Evolutionary conservation across 2,888 invertebrate genomes (phyloP).

Genomic region (Pecten maximus): DNA sequence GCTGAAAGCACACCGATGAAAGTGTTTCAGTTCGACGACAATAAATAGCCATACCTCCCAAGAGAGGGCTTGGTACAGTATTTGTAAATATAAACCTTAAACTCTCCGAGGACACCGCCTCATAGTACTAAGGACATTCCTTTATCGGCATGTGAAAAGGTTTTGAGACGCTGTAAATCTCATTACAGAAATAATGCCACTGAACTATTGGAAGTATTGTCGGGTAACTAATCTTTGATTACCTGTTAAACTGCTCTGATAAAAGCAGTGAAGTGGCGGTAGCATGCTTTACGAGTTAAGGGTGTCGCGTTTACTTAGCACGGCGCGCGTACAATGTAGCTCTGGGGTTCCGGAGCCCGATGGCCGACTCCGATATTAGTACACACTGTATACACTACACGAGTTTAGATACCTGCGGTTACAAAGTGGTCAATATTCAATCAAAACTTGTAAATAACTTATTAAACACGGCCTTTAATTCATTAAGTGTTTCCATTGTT

Average conservation of each 20-base stretch:
- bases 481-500: background rate
- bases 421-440: background rate
- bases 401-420: background rate
- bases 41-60: background rate
- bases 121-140: background rate
- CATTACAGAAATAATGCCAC: background rate
- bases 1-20: background rate
- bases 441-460: conserved; percentile 22
- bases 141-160: background rate
- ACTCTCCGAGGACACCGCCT: background rate
- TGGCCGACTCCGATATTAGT: background rate
- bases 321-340: background rate
- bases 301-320: conserved; percentile 20
- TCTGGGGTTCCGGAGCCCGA: background rate
- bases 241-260: background rate
- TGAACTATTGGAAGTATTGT: background rate
- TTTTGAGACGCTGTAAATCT: conserved; percentile 23
- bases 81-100: background rate
- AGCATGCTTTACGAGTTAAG: background rate
- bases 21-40: background rate
- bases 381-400: background rate
- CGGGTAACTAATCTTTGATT: background rate
- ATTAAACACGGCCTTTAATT: conserved; percentile 17
- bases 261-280: background rate
- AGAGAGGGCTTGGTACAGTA: background rate